Conservation (phyloP, 2,888 invertebrate species). For the Rotaria socialis region DNA sequence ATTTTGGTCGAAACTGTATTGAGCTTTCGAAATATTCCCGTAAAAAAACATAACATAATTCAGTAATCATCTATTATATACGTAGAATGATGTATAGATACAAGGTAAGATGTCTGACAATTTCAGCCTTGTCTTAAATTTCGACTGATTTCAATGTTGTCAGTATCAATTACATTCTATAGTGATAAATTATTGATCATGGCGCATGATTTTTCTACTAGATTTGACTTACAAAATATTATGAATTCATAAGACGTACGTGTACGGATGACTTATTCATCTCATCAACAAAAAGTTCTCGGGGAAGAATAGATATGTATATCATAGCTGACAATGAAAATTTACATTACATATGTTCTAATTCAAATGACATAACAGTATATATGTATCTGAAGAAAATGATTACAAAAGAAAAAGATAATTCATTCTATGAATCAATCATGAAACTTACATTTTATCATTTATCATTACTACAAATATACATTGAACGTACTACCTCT, state of each 20-base stretch:
- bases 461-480: not conserved
- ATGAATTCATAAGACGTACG: not conserved
- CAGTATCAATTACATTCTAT: not conserved
- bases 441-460: not conserved
- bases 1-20: no score
- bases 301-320: not conserved
- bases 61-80: no score
- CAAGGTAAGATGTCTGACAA: no score
- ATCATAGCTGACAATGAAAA: no score
- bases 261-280: not conserved
- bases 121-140: no score
- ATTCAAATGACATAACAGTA: not conserved
- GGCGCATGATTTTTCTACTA: not conserved
- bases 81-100: no score
- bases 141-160: not conserved
- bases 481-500: not conserved
- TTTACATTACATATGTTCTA: not conserved
- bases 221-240: not conserved
- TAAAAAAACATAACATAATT: no score
- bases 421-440: not conserved
- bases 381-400: not conserved
- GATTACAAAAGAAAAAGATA: not conserved
- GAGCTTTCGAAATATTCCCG: no score
- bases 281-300: not conserved
- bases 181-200: not conserved